These are phyloP conservation scores for Ancistrus triradiatus DNA, from an alignment of 2,113 vertebrate genomes.

Conservation along the genomic window DNA sequence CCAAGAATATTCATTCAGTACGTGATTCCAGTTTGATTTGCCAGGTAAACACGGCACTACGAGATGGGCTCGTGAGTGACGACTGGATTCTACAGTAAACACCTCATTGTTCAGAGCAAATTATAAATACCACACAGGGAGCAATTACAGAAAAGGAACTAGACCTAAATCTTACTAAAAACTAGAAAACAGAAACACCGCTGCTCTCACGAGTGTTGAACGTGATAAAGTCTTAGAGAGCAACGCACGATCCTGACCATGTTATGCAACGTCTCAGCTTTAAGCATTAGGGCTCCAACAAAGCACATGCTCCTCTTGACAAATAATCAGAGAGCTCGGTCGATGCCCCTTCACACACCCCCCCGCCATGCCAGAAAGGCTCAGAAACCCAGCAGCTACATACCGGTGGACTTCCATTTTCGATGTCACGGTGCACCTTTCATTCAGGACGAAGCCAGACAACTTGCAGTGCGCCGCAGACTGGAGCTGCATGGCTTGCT, in stretches of 20 bases:
- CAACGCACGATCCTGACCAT: background rate
- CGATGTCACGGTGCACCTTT: slow-evolving; percentile 44
- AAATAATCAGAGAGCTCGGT: slow-evolving; percentile 42
- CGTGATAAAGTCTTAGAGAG: background rate
- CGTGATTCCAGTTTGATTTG: too few relatives aligned
- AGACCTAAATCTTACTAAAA: background rate
- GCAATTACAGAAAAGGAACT: slow-evolving; percentile 13
- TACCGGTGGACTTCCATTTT: slow-evolving; percentile 58
- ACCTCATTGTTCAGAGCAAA: slow-evolving; percentile 8
- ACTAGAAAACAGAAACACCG: too few relatives aligned
- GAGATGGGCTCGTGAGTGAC: slow-evolving; percentile 11
- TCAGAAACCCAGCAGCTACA: slow-evolving; percentile 35
- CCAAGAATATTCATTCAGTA: too few relatives aligned
- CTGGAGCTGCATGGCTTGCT: slow-evolving; percentile 51
- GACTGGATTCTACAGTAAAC: slow-evolving; percentile 12
- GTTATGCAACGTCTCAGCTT: slow-evolving; percentile 1
- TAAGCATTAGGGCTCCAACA: slow-evolving; percentile 2
- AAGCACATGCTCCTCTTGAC: background rate
- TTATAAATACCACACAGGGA: slow-evolving; percentile 13
- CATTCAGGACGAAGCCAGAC: slow-evolving; percentile 47
- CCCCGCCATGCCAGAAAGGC: background rate
- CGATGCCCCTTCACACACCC: background rate
- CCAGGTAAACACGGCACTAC: background rate
- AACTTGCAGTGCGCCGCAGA: slow-evolving; percentile 47
- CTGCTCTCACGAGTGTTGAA: too few relatives aligned